Evolutionary conservation across 2,113 vertebrate species (phyloP).

Genomic region (Bucco capensis): DNA sequence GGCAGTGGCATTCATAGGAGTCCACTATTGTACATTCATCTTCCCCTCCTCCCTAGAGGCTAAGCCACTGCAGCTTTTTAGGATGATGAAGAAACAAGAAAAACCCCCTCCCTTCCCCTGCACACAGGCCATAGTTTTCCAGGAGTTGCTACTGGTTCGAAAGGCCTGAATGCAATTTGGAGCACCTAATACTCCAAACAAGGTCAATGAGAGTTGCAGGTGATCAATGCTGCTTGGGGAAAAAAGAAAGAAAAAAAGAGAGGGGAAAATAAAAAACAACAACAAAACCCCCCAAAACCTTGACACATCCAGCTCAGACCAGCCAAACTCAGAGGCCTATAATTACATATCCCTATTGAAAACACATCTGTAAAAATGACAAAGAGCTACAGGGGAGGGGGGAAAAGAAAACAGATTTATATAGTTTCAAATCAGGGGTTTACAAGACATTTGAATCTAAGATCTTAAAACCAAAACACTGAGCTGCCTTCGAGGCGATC

Average conservation of each 20-base stretch:
- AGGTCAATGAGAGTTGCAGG: conserved; percentile 54
- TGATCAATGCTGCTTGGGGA: background rate
- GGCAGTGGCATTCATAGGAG: background rate
- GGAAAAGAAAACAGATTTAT: background rate
- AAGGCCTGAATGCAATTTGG: background rate
- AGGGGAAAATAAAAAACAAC: too few species aligned
- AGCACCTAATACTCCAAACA: background rate
- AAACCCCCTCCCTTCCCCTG: background rate
- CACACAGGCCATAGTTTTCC: background rate
- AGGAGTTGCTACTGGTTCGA: background rate
- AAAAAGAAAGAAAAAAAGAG: too few species aligned
- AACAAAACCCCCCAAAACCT: background rate
- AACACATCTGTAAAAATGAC: conserved; percentile 51
- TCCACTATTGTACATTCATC: background rate
- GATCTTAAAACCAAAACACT: background rate
- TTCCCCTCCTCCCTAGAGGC: background rate
- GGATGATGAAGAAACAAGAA: background rate
- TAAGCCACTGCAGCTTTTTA: background rate
- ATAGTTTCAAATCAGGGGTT: background rate
- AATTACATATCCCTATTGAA: background rate
- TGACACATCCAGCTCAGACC: background rate
- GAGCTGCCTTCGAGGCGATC: background rate
- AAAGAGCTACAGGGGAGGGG: background rate
- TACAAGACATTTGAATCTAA: background rate
- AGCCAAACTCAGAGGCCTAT: conserved; percentile 32